Evolutionary conservation across 2,797 vertebrate species (phyloP), one percentile per base, ranked within the genome.

Genomic region (Melanotaenia boesemani): DNA sequence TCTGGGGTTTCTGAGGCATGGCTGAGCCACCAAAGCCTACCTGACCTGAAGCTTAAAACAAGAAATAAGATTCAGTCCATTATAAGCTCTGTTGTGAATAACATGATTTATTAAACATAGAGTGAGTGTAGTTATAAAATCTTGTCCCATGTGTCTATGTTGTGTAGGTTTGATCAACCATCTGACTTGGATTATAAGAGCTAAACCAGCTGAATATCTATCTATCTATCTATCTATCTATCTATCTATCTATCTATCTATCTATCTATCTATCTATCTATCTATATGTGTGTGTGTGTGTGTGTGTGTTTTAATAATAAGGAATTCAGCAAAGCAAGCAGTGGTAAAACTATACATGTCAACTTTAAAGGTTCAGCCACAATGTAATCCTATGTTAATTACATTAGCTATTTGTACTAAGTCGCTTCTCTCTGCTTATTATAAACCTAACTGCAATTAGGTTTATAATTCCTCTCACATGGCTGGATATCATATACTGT

Each of bases 1-100:
- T 97, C 62, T 96, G 85, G 1, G 20, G 46, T 50, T 93, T 93
- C 74, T 86, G 91, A 46, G 91, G 84, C 93, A 92, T 93, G 41
- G 67, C 76, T 16, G 87, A 16, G 24, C 66, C 16, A 24, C 58
- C 15, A 2, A 64, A 58, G 61, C 34, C 67, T 26, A 5, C 46
- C 44, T 71, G 77, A 78, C 63, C 75, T 26, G 74, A 73, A 64
- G 77, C 69, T 69, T 78, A 48, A 30, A 36, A 74, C 5, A 55
- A 37, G 28, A 24, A 48, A 1, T 7, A 41, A 63, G 16, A 30
- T 30, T 30, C 28, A 30, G 28, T 20, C 3, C 15, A 71, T 28
- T 18, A 3, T 41, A 36, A 1, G 7, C 36, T 30, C 28, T 30
- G 28, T 30, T 48, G 16, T 7, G 6, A 48, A 70, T 9, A 12